Base-by-base conservation (phyloP, 2,113 vertebrate genomes). In the Forbesichthys agassizii region DNA sequence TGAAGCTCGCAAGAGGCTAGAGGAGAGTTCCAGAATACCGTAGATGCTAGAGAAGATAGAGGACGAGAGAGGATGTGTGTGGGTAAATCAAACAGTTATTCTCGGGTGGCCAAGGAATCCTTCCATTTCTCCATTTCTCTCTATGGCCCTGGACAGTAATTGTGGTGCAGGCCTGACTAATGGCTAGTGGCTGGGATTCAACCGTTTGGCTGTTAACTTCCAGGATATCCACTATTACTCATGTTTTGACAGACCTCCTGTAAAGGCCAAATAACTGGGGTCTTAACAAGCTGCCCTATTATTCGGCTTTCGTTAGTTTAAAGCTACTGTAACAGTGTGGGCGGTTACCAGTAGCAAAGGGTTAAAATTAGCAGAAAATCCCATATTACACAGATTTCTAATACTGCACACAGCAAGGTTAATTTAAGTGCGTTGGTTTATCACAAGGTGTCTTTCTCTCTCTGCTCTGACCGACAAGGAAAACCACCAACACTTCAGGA, bases 401-500 rank as follows among this genome's bases (percentile, higher is more conserved):
- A 68, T 69, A 74, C 56, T 59, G 49, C 12, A 14, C 5, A 48
- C 78, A 82, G 73, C 64, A 64, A 71, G 55, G 64, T 64, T 76
- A 65, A 58, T 54, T 69, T 63, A 73, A 82, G 69, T 36, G 54
- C 74, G 74, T 54, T 59, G 80, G 61, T 89, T 82, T 80, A 84
- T 90, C 84, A 85, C 83, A 86, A 85, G 81, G 86, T 85, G 84
- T 88, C 86, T 84, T 83, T 88, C 78, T 85, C 77, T 82, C 70
- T 49, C 71, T 79, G 57, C 73, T 69, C 64, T 75, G 88, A 90
- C 88, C 80, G 55, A 88, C 64, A 84, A 93, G 86, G 89, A 92
- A 90, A 95, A 94, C 91, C 86, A 89, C 89, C 92, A 91, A 92
- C 90, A 92, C 91, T 92, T 94, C 86, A 88, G 87, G 86, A 89